Conservation (phyloP, 2,113 vertebrate genomes). For the Lophotis ruficrista region DNA sequence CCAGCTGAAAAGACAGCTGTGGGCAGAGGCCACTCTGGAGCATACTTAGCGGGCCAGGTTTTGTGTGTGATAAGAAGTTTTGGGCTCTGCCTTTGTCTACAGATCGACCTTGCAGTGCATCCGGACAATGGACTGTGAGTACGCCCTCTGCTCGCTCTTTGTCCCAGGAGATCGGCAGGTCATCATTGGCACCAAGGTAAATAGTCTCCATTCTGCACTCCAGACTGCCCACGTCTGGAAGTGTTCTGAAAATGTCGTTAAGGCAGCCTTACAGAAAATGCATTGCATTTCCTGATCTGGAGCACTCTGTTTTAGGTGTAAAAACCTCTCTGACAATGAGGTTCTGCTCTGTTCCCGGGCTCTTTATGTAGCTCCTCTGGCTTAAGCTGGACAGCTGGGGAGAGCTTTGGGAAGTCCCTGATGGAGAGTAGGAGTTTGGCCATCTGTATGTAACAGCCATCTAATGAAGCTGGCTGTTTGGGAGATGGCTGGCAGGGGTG, state of each 20-base stretch:
- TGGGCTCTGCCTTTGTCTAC: not conserved
- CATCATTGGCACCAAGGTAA: constrained; percentile 93
- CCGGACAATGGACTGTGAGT: constrained; percentile 93
- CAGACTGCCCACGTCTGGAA: not conserved
- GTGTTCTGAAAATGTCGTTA: not conserved
- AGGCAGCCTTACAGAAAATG: not conserved
- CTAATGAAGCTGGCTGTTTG: not conserved
- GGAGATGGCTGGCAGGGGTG: not conserved
- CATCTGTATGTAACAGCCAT: not conserved
- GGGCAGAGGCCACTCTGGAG: not conserved
- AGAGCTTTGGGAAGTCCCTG: not conserved
- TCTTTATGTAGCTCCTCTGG: not conserved
- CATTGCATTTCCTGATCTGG: not conserved
- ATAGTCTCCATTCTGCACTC: not conserved
- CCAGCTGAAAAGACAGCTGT: not conserved
- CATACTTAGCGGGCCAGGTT: not conserved
- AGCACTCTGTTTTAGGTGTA: not conserved
- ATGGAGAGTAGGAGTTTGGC: not conserved
- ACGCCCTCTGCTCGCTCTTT: constrained; percentile 92
- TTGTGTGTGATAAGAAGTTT: not conserved
- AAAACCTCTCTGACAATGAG: not conserved
- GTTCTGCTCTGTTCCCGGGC: not conserved
- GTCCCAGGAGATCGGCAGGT: constrained; percentile 95
- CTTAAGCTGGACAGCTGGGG: not conserved
- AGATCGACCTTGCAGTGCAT: constrained; percentile 95